Evolutionary conservation across 2,888 invertebrate genomes (phyloP).

Genomic region (Sinopyrophorus schimmeli): DNA sequence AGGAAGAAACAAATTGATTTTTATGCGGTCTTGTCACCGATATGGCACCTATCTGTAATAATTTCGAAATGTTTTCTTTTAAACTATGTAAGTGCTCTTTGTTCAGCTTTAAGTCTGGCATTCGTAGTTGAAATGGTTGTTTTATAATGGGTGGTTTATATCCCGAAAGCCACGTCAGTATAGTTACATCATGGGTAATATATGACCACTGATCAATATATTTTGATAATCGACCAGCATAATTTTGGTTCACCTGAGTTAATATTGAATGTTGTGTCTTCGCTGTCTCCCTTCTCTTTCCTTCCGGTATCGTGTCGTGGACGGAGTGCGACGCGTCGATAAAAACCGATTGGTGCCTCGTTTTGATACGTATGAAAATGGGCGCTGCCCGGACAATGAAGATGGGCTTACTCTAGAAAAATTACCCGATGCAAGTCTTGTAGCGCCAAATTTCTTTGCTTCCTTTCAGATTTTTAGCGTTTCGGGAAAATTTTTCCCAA

Average conservation of each 20-base stretch:
- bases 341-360: background rate
- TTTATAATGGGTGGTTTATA: slow-evolving; percentile 1
- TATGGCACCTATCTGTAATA: slow-evolving; percentile 7
- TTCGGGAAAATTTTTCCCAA: background rate
- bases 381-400: too few species aligned
- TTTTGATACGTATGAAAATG: slow-evolving; percentile 4
- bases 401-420: too few species aligned
- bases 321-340: background rate
- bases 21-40: background rate
- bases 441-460: slow-evolving; percentile 1
- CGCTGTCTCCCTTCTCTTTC: slow-evolving; percentile 10
- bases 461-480: background rate
- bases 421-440: slow-evolving; percentile 13
- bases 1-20: slow-evolving; percentile 8
- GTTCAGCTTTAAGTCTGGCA: background rate
- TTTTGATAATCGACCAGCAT: slow-evolving; percentile 20
- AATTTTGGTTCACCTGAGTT: background rate
- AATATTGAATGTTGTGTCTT: slow-evolving; percentile 14
- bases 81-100: background rate
- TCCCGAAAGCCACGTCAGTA: background rate
- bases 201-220: slow-evolving; percentile 7
- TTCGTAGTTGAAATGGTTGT: background rate
- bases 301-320: background rate
- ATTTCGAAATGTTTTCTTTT: background rate
- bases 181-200: background rate